Evolutionary conservation across 2,888 invertebrate genomes (phyloP).

Genomic region (Nemotelus nigrinus): DNA sequence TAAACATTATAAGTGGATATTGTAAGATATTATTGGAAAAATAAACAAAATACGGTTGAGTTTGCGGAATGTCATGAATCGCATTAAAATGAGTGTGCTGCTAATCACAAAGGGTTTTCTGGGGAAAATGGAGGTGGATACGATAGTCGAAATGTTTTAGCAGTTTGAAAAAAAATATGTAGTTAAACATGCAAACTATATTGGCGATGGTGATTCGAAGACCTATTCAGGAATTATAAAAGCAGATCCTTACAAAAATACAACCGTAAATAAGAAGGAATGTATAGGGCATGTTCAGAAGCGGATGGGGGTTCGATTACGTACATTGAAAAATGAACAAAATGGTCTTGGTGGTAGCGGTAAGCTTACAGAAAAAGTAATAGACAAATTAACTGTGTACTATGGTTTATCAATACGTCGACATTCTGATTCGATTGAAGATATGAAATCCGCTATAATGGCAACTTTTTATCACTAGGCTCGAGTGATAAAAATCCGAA

Average conservation of each 20-base stretch:
- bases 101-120: not conserved
- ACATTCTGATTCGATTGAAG: not conserved
- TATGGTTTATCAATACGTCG: too few species aligned
- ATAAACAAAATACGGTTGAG: not conserved
- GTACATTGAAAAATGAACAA: too few species aligned
- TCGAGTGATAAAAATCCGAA: too few species aligned
- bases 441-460: not conserved
- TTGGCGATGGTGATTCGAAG: not conserved
- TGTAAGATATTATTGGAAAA: not conserved
- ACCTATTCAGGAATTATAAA: too few species aligned
- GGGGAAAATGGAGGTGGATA: not conserved
- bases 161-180: too few species aligned
- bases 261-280: too few species aligned
- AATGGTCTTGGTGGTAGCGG: not conserved
- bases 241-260: too few species aligned
- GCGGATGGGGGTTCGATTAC: too few species aligned
- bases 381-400: not conserved
- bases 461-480: too few species aligned
- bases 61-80: not conserved
- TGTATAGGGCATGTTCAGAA: too few species aligned
- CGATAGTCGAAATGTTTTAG: too few species aligned
- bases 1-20: not conserved
- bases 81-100: not conserved
- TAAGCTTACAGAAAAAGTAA: not conserved
- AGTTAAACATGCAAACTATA: not conserved